Percentiles rank a stretch among this genome's conserved stretches.
Evolutionary conservation across 2,797 vertebrate genomes (phyloP).

Genomic region (Carduelis carduelis): DNA sequence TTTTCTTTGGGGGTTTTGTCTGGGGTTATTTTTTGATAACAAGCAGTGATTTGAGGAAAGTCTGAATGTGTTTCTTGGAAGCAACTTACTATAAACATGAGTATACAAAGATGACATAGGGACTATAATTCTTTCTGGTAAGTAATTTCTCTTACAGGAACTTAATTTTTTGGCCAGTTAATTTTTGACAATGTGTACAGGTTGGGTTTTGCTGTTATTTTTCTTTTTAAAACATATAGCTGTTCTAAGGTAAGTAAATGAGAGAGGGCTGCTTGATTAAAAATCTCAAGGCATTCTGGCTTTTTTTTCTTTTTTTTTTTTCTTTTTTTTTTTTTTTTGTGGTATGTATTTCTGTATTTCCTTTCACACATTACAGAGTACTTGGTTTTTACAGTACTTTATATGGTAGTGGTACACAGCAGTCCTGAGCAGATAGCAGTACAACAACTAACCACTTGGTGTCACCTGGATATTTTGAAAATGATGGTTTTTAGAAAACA

Average conservation of each 20-base stretch:
- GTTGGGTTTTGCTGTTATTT: not conserved
- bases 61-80: not conserved
- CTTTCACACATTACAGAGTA: not conserved
- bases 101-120: not conserved
- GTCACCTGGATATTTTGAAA: constrained; percentile 32
- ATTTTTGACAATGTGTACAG: not conserved
- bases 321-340: not conserved
- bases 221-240: not conserved
- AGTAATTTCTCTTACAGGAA: not conserved
- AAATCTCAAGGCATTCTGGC: not conserved
- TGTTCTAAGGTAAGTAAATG: not conserved
- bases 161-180: not conserved
- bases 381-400: not conserved
- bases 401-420: not conserved
- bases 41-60: not conserved
- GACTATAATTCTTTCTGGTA: not conserved
- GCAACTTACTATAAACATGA: not conserved
- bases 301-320: no score
- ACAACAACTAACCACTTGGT: constrained; percentile 47
- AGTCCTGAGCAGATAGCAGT: constrained; percentile 11
- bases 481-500: not conserved
- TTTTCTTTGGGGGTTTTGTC: not conserved
- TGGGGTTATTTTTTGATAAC: not conserved
- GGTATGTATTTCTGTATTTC: not conserved
- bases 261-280: not conserved